phyloP scores from a whole-genome alignment of 2,888 invertebrate genomes.

The Mythimna pallens region DNA sequence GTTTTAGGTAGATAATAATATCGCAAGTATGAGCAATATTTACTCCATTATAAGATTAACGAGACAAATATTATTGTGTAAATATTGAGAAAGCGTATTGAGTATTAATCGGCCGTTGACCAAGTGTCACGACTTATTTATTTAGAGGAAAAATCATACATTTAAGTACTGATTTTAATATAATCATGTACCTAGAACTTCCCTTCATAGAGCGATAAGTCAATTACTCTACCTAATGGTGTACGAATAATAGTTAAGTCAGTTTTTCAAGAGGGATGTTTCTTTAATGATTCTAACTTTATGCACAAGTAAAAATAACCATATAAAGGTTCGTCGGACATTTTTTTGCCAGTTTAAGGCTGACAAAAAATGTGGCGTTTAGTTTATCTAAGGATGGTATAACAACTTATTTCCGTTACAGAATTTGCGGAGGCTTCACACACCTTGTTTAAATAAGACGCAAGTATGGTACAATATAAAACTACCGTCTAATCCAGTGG shows the following conservation, averaged over 20 bases:
- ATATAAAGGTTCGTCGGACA: neutral
- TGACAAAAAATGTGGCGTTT: neutral
- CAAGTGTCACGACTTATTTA: constrained; percentile 11
- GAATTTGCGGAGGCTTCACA: constrained; percentile 13
- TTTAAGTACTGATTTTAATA: too few species aligned
- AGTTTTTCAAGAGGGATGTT: too few species aligned
- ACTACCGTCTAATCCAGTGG: constrained; percentile 29
- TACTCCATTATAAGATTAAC: constrained; percentile 19
- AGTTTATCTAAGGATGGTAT: neutral
- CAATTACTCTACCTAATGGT: too few species aligned
- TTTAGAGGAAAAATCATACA: neutral
- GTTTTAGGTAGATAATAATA: neutral
- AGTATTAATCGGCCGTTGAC: constrained; percentile 7
- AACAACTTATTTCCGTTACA: neutral
- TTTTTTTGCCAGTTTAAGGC: neutral
- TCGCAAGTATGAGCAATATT: constrained; percentile 26
- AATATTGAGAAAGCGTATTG: constrained; percentile 43
- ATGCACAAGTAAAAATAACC: neutral
- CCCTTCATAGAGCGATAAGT: too few species aligned
- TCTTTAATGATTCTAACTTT: neutral
- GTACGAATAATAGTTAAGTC: neutral
- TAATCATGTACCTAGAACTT: too few species aligned
- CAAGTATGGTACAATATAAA: constrained; percentile 23
- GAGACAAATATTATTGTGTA: constrained; percentile 12
- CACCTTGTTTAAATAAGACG: constrained; percentile 29